Conservation (phyloP, 2,113 vertebrate species). For the Mohoua ochrocephala region DNA sequence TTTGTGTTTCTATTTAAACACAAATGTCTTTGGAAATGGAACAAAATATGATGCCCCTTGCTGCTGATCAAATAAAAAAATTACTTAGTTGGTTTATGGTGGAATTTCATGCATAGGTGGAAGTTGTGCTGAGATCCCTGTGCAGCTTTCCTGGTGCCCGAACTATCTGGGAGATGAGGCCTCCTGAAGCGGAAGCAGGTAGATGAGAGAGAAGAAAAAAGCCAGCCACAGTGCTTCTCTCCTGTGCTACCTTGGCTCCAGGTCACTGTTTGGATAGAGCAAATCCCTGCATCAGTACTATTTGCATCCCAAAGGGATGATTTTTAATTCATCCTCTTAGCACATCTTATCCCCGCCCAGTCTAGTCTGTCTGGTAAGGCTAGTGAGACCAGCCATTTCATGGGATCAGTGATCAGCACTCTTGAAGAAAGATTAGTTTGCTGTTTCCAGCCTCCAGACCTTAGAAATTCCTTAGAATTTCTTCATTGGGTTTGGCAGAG, state of each 20-base stretch:
- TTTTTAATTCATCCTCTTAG: constrained; percentile 27
- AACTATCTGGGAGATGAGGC: neutral
- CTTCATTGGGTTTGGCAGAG: neutral
- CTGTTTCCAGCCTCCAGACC: neutral
- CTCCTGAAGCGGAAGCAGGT: neutral
- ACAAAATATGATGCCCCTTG: neutral
- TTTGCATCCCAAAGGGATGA: neutral
- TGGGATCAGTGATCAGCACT: neutral
- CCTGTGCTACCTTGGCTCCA: neutral
- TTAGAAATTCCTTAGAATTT: neutral
- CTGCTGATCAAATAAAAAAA: neutral
- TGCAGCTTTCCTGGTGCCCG: neutral
- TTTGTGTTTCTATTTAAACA: neutral
- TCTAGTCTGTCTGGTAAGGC: constrained; percentile 17
- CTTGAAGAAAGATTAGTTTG: neutral
- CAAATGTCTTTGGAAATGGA: neutral
- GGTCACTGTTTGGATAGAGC: neutral
- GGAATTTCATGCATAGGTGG: neutral
- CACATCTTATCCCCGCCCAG: neutral
- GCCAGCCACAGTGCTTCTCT: neutral
- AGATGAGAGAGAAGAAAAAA: neutral
- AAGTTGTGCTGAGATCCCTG: neutral
- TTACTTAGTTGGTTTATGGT: neutral
- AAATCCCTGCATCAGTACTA: neutral
- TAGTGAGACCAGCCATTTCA: neutral